phyloP scores from a whole-genome alignment of 2,113 vertebrate genomes.

The Stictonetta naevosa region DNA sequence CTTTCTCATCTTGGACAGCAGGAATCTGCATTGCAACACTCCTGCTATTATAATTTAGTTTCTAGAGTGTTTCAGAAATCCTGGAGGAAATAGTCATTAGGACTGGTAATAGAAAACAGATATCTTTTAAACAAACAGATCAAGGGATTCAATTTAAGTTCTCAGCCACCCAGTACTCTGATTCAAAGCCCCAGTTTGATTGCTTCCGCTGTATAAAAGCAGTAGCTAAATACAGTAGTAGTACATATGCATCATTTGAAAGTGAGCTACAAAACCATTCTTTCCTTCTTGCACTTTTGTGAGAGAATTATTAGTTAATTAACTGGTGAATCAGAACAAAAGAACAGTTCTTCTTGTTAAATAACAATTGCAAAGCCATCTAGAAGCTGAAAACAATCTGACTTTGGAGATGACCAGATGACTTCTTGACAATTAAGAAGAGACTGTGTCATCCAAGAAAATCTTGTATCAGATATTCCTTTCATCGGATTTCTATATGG shows the following conservation, averaged over 20 bases:
- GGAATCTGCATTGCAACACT: neutral
- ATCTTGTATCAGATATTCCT: neutral
- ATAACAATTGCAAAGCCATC: fast-evolving
- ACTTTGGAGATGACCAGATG: neutral
- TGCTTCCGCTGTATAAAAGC: neutral
- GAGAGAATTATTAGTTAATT: neutral
- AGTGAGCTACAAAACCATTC: neutral
- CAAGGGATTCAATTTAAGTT: neutral
- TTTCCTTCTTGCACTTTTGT: neutral
- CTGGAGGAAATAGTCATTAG: neutral
- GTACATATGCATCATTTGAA: neutral
- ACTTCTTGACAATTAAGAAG: neutral
- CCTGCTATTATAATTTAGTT: neutral
- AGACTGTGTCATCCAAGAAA: neutral
- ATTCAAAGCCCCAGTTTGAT: neutral
- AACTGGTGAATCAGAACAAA: neutral
- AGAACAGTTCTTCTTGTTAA: neutral
- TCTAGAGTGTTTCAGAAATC: conserved; percentile 14
- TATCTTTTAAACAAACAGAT: conserved; percentile 6
- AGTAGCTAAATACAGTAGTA: neutral
- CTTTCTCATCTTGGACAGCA: neutral
- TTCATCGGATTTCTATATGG: neutral
- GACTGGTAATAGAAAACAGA: neutral
- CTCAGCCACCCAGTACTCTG: neutral
- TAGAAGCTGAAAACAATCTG: neutral